These are phyloP conservation scores for Pipistrellus kuhlii DNA, from an alignment of 2,797 vertebrate species.

Conservation along the genomic window DNA sequence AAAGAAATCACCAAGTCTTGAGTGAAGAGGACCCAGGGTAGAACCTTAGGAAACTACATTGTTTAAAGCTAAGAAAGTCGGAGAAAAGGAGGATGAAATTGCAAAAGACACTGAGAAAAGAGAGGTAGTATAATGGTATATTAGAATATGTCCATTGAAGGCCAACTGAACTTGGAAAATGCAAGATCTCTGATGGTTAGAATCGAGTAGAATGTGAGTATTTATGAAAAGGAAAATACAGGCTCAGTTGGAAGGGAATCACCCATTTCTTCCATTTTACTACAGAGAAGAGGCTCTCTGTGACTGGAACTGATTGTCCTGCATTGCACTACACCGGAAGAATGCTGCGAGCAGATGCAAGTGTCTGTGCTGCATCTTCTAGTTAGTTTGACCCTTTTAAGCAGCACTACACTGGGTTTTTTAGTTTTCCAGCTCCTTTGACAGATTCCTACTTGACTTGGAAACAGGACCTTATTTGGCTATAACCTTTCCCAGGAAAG, in stretches of 20 bases:
- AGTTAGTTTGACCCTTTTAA: background rate
- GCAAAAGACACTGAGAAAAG: background rate
- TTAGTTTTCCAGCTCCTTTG: conserved; percentile 37
- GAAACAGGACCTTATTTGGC: conserved; percentile 48
- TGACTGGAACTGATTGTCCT: background rate
- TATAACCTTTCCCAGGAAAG: background rate
- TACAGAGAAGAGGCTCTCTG: background rate
- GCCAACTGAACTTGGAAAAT: background rate
- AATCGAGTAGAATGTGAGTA: background rate
- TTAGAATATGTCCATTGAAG: background rate
- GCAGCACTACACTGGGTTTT: background rate
- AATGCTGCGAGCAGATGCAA: background rate
- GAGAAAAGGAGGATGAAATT: background rate
- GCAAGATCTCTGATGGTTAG: background rate
- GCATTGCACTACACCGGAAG: background rate
- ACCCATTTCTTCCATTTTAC: background rate
- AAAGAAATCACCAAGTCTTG: background rate
- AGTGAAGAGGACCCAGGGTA: background rate
- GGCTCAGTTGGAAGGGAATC: background rate
- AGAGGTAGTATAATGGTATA: background rate
- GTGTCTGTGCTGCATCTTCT: conserved; percentile 38
- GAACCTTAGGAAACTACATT: background rate
- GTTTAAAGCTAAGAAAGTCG: background rate
- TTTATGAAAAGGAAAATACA: background rate
- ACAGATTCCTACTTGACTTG: background rate